phyloP scores from a whole-genome alignment of 2,797 vertebrate species.

The Clangula hyemalis region DNA sequence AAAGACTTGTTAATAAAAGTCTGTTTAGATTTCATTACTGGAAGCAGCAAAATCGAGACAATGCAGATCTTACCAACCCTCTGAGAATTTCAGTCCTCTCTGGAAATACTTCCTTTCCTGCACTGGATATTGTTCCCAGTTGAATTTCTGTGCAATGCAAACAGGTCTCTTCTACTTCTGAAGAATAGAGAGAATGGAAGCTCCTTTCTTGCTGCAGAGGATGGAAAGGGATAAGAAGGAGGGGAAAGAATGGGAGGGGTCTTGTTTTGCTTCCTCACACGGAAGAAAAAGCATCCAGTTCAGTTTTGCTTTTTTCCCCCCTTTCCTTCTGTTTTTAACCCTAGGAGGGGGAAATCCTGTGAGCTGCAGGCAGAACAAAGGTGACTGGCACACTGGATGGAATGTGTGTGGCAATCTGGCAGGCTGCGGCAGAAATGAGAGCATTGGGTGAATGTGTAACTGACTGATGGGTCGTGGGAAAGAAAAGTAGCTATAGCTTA shows the following conservation, averaged over 20 bases:
- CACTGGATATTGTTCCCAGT: not conserved
- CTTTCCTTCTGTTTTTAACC: not conserved
- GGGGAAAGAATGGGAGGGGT: not conserved
- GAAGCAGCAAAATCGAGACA: slow-evolving; percentile 32
- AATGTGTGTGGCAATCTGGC: not conserved
- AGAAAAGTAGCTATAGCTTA: not conserved
- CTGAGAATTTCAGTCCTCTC: not conserved
- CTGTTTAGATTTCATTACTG: slow-evolving; percentile 47
- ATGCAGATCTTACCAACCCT: not conserved
- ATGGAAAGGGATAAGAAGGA: not conserved
- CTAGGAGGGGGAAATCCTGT: not conserved
- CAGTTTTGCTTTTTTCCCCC: not conserved
- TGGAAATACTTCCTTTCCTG: not conserved
- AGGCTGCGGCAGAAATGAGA: not conserved
- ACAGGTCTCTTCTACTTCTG: not conserved
- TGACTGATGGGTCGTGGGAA: not conserved
- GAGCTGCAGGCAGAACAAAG: not conserved
- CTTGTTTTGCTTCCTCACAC: not conserved
- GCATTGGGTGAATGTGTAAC: not conserved
- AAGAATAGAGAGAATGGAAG: not conserved
- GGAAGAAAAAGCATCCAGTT: not conserved
- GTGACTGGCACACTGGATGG: not conserved
- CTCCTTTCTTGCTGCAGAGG: not conserved
- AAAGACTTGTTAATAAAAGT: slow-evolving; percentile 54
- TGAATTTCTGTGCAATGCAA: not conserved